A percentile compares a stretch with the other conserved stretches of the same genome.
Evolutionary conservation across 2,113 vertebrate species (phyloP).

Genomic region (Myotis davidii): DNA sequence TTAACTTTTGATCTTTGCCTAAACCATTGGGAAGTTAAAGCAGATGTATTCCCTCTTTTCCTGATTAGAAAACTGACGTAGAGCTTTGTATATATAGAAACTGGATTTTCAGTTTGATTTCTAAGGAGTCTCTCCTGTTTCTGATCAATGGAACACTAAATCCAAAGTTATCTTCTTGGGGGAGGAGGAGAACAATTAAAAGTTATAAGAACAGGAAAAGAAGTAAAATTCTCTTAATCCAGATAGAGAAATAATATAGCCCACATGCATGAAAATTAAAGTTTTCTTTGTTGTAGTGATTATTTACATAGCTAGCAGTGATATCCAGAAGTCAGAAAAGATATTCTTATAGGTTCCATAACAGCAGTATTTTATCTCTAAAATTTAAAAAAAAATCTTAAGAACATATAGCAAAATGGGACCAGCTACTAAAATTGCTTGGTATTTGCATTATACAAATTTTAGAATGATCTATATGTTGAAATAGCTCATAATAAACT

Average conservation of each 20-base stretch:
- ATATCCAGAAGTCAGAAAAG: background rate
- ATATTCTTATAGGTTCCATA: background rate
- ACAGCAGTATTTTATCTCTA: background rate
- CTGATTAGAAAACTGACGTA: background rate
- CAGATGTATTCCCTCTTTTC: background rate
- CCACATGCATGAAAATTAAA: background rate
- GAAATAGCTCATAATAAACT: background rate
- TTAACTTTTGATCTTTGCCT: background rate
- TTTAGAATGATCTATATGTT: background rate
- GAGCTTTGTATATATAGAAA: background rate
- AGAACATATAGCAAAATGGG: background rate
- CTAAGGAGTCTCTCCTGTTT: background rate
- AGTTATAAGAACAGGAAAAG: background rate
- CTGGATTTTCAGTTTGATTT: background rate
- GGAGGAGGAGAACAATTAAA: background rate
- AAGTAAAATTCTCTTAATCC: background rate
- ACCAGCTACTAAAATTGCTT: background rate
- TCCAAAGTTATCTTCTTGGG: background rate
- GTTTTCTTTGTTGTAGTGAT: background rate
- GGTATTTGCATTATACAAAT: background rate
- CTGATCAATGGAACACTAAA: background rate
- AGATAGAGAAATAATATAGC: background rate
- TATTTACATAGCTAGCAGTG: background rate
- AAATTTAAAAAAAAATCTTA: background rate
- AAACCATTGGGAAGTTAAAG: background rate